These are phyloP conservation scores for Mungos mungo DNA, from an alignment of 2,113 vertebrate species.

Conservation along the genomic window DNA sequence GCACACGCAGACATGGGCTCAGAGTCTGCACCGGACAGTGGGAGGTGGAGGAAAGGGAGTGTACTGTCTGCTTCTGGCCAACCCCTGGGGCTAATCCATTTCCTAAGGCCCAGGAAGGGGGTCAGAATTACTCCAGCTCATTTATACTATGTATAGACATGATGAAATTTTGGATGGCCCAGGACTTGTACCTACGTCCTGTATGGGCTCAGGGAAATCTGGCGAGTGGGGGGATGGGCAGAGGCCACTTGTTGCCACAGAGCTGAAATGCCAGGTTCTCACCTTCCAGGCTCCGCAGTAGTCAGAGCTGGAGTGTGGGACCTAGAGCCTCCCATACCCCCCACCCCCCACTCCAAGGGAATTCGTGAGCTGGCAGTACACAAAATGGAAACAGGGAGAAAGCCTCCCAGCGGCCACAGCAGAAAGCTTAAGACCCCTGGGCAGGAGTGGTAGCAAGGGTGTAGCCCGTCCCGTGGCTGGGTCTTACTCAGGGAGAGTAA, in stretches of 20 bases:
- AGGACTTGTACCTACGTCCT: neutral
- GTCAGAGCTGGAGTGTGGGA: neutral
- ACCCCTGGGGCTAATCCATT: neutral
- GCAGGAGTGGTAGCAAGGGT: neutral
- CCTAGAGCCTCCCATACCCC: accelerated
- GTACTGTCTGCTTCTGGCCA: neutral
- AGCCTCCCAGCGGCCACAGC: neutral
- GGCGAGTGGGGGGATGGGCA: neutral
- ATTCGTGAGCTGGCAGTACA: neutral
- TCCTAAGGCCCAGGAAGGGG: neutral
- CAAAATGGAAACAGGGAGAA: neutral
- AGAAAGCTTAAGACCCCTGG: neutral
- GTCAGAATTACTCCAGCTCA: neutral
- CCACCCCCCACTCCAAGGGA: neutral
- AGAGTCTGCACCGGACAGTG: accelerated
- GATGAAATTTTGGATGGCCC: neutral
- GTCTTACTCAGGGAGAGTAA: neutral
- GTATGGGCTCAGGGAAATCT: neutral
- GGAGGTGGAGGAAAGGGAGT: neutral
- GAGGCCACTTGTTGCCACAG: neutral
- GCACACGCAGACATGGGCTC: accelerated
- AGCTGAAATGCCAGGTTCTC: neutral
- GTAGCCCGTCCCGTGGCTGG: neutral
- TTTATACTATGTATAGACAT: neutral
- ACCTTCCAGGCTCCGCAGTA: neutral